phyloP scores from a whole-genome alignment of 2,113 vertebrate genomes.

The Psettodes erumei region DNA sequence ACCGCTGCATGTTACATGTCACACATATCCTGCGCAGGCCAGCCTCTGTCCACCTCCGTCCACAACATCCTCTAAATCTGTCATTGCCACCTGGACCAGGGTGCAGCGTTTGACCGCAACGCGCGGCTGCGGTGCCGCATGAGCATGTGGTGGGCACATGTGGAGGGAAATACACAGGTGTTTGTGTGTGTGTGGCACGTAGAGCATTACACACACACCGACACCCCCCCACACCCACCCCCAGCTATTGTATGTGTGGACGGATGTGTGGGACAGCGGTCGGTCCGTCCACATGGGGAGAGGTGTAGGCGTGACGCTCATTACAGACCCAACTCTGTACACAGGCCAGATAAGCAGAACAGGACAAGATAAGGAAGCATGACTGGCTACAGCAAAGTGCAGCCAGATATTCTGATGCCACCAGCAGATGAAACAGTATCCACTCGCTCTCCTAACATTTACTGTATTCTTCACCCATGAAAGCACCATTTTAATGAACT shows the following conservation, averaged over 20 bases:
- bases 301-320: conserved; percentile 75
- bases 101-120: conserved; percentile 86
- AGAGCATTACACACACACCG: conserved; percentile 24
- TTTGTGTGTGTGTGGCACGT: conserved; percentile 28
- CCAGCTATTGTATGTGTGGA: conserved; percentile 64
- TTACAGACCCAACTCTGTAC: conserved; percentile 76
- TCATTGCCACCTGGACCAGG: conserved; percentile 90
- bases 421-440: conserved; percentile 42
- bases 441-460: conserved; percentile 31
- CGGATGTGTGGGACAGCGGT: conserved; percentile 85
- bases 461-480: conserved; percentile 28
- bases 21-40: conserved; percentile 91
- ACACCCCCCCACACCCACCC: conserved; percentile 17
- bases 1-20: conserved; percentile 89
- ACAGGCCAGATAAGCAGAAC: conserved; percentile 82
- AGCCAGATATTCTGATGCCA: conserved; percentile 69
- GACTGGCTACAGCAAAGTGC: conserved; percentile 59
- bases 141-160: conserved; percentile 57
- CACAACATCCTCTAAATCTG: conserved; percentile 99
- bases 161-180: conserved; percentile 55
- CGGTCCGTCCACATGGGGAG: conserved; percentile 80
- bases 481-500: conserved; percentile 11
- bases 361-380: conserved; percentile 82
- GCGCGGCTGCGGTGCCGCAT: conserved; percentile 56
- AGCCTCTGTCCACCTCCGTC: conserved; percentile 92